Conservation (phyloP, 2,888 invertebrate genomes). For the Ganaspis brasiliensis region DNA sequence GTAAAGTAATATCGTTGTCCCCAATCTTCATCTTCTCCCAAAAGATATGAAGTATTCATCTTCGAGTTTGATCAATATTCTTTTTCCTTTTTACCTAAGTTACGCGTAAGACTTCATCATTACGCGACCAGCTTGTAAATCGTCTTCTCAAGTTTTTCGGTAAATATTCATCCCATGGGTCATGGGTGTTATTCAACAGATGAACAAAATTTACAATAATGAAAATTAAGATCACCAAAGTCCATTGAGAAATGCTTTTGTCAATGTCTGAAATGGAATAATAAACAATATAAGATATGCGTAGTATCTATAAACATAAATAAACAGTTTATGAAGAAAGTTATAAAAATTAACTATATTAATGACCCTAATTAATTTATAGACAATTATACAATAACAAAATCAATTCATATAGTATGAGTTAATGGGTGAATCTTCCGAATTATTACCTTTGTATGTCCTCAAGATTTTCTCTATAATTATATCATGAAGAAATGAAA, state of each 20-base stretch:
- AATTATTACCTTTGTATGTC: too few species aligned
- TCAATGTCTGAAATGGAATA: slow-evolving; percentile 9
- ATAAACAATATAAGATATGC: neutral
- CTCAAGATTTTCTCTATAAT: too few species aligned
- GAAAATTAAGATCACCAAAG: neutral
- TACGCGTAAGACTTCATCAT: slow-evolving; percentile 52
- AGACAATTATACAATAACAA: too few species aligned
- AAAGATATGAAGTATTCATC: slow-evolving; percentile 82
- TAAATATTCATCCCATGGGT: slow-evolving; percentile 7
- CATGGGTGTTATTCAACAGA: neutral
- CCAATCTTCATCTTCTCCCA: slow-evolving; percentile 82
- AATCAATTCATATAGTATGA: too few species aligned
- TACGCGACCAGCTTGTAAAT: slow-evolving; percentile 53
- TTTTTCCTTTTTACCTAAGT: slow-evolving; percentile 46
- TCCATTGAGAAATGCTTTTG: slow-evolving; percentile 25
- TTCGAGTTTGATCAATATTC: slow-evolving; percentile 39
- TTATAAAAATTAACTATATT: too few species aligned
- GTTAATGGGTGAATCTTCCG: too few species aligned
- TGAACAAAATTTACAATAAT: neutral
- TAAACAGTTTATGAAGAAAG: neutral
- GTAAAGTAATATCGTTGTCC: slow-evolving; percentile 83
- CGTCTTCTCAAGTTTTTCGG: slow-evolving; percentile 43
- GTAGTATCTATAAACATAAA: neutral
- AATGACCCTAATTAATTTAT: too few species aligned
- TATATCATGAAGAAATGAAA: too few species aligned